These are phyloP conservation scores for Hippocampus mohnikei DNA, from an alignment of 2,113 vertebrate genomes.

Conservation along the genomic window DNA sequence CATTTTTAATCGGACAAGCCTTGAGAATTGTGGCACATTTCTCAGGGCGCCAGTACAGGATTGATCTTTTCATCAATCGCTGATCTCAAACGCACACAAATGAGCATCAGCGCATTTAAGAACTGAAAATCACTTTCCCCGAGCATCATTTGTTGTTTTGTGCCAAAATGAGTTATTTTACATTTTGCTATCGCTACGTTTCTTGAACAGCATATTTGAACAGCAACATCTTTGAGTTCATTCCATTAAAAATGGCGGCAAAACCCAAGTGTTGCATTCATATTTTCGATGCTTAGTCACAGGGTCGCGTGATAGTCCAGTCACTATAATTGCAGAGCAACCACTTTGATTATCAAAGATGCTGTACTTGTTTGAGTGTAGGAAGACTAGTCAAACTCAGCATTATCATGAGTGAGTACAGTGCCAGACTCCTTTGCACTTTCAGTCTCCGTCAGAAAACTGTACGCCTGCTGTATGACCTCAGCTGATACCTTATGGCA, in stretches of 20 bases:
- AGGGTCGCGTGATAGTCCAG: not conserved
- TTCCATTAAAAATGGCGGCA: no score
- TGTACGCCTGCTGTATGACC: slow-evolving; percentile 27
- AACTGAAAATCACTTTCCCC: no score
- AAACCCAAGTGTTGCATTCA: no score
- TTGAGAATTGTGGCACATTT: not conserved
- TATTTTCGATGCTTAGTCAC: not conserved
- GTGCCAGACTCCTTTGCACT: slow-evolving; percentile 40
- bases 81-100: no score
- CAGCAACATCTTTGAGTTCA: no score
- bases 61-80: no score
- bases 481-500: not conserved
- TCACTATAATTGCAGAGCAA: slow-evolving; percentile 37
- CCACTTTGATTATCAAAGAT: slow-evolving; percentile 37
- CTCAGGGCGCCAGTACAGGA: no score
- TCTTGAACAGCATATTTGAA: not conserved
- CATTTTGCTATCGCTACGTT: not conserved
- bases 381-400: slow-evolving; percentile 7
- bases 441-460: slow-evolving; percentile 26
- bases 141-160: not conserved
- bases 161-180: not conserved
- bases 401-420: slow-evolving; percentile 36
- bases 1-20: not conserved
- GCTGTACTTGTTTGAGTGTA: slow-evolving; percentile 12
- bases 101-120: no score